Conservation (phyloP, 2,888 invertebrate genomes). For the Drosophila siamana region DNA sequence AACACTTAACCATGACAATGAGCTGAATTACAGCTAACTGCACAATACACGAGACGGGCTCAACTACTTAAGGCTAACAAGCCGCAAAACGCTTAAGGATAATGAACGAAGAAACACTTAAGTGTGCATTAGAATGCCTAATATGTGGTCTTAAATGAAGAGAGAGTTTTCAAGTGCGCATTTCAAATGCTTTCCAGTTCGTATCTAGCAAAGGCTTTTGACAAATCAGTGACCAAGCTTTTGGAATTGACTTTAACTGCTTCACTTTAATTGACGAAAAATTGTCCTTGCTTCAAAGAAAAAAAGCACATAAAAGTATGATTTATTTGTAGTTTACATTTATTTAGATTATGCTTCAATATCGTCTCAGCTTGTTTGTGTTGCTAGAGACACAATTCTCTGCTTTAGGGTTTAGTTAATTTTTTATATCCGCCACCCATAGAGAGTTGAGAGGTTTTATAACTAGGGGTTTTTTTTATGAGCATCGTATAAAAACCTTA, state of each 20-base stretch:
- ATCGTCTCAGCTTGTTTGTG: too few species aligned
- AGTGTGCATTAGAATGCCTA: not conserved
- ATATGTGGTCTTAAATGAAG: not conserved
- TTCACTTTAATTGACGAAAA: too few species aligned
- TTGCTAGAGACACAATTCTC: not conserved
- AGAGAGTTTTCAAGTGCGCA: too few species aligned
- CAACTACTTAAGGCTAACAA: not conserved
- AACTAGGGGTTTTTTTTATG: not conserved
- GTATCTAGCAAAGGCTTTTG: not conserved
- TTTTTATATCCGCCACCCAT: too few species aligned
- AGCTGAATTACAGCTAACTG: conserved; percentile 45
- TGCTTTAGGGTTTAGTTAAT: not conserved
- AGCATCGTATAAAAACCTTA: not conserved
- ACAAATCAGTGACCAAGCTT: too few species aligned
- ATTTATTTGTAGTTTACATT: too few species aligned
- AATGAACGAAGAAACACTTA: conserved; percentile 8
- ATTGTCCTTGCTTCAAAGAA: too few species aligned
- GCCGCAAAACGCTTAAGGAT: conserved; percentile 4
- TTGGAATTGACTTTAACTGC: too few species aligned
- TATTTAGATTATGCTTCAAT: too few species aligned
- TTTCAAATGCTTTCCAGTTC: too few species aligned
- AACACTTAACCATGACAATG: conserved; percentile 55
- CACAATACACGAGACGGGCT: conserved; percentile 10
- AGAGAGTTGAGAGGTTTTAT: too few species aligned
- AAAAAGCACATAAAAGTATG: too few species aligned